These are phyloP conservation scores for Agriopis aurantiaria DNA, from an alignment of 2,888 invertebrate genomes.

Conservation along the genomic window DNA sequence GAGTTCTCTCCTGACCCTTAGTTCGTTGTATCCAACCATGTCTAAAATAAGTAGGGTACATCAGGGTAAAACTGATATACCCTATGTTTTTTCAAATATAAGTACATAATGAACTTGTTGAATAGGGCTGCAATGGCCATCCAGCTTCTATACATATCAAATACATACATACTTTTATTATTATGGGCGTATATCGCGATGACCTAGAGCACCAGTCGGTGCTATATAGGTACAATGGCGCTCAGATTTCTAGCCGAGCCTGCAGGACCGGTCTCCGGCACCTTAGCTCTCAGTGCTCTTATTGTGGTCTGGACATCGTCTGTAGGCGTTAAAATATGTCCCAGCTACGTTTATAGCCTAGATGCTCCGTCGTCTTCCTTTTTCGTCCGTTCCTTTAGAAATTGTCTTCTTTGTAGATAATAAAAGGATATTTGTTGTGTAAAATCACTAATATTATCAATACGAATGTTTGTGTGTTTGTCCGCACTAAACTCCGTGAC, in stretches of 20 bases:
- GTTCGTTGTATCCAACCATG: no score
- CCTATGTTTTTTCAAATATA: no score
- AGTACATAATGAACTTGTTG: no score
- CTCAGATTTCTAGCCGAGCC: conserved; percentile 71
- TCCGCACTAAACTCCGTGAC: no score
- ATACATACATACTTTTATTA: neutral
- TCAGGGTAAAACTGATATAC: no score
- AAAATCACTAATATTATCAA: neutral
- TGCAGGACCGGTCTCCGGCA: conserved; percentile 64
- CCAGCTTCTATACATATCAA: neutral
- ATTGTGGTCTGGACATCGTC: conserved; percentile 47
- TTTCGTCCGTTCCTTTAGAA: conserved; percentile 15
- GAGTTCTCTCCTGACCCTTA: no score
- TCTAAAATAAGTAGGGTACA: no score
- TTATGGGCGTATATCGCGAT: conserved; percentile 40
- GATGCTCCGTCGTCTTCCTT: conserved; percentile 26
- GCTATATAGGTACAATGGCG: conserved; percentile 65
- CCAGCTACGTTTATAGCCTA: conserved; percentile 13
- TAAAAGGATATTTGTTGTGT: neutral
- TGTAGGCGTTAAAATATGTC: conserved; percentile 54
- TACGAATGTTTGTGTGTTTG: no score
- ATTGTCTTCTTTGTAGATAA: neutral
- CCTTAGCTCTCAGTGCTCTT: conserved; percentile 46
- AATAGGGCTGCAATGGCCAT: neutral
- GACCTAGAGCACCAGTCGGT: conserved; percentile 59